phyloP scores from a whole-genome alignment of 2,888 invertebrate genomes.

The Drosophila longiperda region DNA sequence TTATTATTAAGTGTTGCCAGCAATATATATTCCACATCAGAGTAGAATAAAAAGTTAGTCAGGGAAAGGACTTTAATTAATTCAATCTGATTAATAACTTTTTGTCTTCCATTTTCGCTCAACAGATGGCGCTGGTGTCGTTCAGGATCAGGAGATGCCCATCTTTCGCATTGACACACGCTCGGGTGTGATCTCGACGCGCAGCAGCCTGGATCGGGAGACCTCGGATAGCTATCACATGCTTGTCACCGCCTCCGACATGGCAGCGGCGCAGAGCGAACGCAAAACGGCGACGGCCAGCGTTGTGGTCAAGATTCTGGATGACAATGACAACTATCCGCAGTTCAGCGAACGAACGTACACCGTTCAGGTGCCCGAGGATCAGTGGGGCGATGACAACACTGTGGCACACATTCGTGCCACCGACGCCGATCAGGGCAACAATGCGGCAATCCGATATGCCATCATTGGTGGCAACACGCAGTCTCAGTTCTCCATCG shows the following conservation, averaged over 20 bases:
- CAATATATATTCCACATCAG: too few species aligned
- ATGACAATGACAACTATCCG: slow-evolving; percentile 97
- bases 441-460: slow-evolving; percentile 96
- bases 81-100: neutral
- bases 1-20: neutral
- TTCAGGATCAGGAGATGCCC: slow-evolving; percentile 89
- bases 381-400: slow-evolving; percentile 93
- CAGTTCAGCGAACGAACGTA: slow-evolving; percentile 96
- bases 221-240: slow-evolving; percentile 93
- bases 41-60: neutral
- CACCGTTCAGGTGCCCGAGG: slow-evolving; percentile 94
- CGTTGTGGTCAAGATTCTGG: slow-evolving; percentile 92
- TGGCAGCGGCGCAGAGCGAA: slow-evolving; percentile 91
- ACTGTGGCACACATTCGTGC: slow-evolving; percentile 94
- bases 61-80: neutral
- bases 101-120: neutral
- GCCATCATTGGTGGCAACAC: slow-evolving; percentile 98
- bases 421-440: slow-evolving; percentile 95
- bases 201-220: slow-evolving; percentile 94
- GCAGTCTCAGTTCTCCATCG: slow-evolving; percentile 96
- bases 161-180: slow-evolving; percentile 94
- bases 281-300: slow-evolving; percentile 93
- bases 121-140: slow-evolving; percentile 86
- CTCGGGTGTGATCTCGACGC: slow-evolving; percentile 94
- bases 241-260: slow-evolving; percentile 93